Base-by-base conservation (phyloP, 2,113 vertebrate species). In the Peromyscus maniculatus region DNA sequence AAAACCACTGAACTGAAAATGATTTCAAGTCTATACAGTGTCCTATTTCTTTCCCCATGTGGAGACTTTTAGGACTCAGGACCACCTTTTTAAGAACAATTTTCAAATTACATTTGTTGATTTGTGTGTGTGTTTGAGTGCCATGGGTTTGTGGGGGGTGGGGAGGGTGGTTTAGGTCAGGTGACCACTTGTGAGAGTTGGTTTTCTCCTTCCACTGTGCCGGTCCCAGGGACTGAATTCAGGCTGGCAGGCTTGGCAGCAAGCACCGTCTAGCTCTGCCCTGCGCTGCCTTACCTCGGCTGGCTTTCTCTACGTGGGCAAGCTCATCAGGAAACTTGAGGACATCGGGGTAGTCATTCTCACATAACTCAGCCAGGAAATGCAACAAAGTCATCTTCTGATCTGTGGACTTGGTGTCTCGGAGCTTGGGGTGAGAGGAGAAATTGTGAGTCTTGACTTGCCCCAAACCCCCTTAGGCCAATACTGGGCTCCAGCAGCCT, bases 291-390 rank as follows among this genome's bases (percentile, higher is more conserved):
- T 89, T 71, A 99, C 99, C 99, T 99, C 99, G 98, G 97, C 99
- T 99, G 98, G 99, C 99, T 98, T 99, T 99, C 98, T 99, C 99
- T 95, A 99, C 99, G 2, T 99, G 99, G 95, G 99, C 99, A 79
- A 99, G 98, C 78, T 99, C 99, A 31, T 99, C 99, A 6, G 98
- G 89, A 96, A 99, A 99, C 97, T 98, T 98, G 98, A 99, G 98
- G 96, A 99, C 95, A 0, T 99, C 98, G 3, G 99, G 99, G 93
- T 99, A 82, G 33, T 99, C 95, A 94, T 99, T 99, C 96, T 99
- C 99, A 98, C 99, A 99, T 78, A 98, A 87, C 7, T 99, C 99
- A n/a, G 98, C 99, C 57, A 99, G 96, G 97, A 99, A 99, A 97
- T 99, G 99, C 94, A 99, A 98, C 96, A 99, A 97, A 0, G 99